Conservation (phyloP, 2,888 invertebrate genomes). For the Thecophora atra region DNA sequence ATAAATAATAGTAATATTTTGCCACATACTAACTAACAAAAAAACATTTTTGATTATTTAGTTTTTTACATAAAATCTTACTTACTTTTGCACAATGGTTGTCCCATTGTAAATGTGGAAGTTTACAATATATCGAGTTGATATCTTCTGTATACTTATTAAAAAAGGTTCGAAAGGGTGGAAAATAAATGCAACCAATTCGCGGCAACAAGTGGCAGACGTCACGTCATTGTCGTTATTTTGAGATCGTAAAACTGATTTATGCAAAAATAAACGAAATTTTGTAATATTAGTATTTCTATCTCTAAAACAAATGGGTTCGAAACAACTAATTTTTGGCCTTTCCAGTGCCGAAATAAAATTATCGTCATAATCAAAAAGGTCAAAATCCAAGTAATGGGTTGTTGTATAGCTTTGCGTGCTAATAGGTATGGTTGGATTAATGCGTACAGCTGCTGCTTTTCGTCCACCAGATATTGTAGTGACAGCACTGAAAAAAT, state of each 20-base stretch:
- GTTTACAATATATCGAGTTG: constrained; percentile 93
- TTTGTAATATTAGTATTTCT: constrained; percentile 82
- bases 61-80: constrained; percentile 61
- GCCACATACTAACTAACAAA: too few species aligned
- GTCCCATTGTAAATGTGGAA: constrained; percentile 83
- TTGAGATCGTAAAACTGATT: constrained; percentile 46
- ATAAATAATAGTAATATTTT: too few species aligned
- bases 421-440: constrained; percentile 92
- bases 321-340: constrained; percentile 84
- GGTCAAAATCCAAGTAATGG: constrained; percentile 89
- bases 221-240: constrained; percentile 70
- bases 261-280: constrained; percentile 75
- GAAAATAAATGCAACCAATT: constrained; percentile 91
- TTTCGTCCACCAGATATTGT: constrained; percentile 77
- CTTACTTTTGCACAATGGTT: constrained; percentile 48
- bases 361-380: constrained; percentile 96
- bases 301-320: constrained; percentile 87
- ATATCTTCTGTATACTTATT: constrained; percentile 92
- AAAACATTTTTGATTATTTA: too few species aligned
- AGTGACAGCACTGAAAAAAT: constrained; percentile 40
- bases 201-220: constrained; percentile 65
- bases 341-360: constrained; percentile 95
- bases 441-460: constrained; percentile 87
- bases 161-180: constrained; percentile 97
- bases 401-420: constrained; percentile 93